Evolutionary conservation across 2,797 vertebrate species (phyloP).

Genomic region (Thripadectes ignobilis): DNA sequence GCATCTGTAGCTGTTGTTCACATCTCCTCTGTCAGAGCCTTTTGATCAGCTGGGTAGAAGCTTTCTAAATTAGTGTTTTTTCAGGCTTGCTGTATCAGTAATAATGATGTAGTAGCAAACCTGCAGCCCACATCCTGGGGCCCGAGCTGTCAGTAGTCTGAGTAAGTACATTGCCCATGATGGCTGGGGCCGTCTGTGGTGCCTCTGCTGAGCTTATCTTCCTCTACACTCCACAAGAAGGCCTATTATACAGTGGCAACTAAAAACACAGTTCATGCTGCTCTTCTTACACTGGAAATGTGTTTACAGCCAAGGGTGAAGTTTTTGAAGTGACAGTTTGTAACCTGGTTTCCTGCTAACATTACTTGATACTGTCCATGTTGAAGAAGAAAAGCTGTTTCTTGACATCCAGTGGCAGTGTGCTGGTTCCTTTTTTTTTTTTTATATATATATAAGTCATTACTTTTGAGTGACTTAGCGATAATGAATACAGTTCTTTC

Average conservation of each 20-base stretch:
- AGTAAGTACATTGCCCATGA: rapidly evolving
- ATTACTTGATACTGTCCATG: neutral
- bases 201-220: neutral
- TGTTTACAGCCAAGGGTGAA: neutral
- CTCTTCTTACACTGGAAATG: neutral
- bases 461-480: neutral
- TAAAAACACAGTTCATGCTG: neutral
- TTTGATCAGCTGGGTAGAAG: neutral
- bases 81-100: neutral
- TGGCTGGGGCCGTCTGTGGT: neutral
- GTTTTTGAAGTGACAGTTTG: neutral
- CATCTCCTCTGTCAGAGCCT: neutral
- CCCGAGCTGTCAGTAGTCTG: neutral
- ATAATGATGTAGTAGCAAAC: neutral
- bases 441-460: neutral
- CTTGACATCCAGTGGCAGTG: neutral
- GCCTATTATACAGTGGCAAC: neutral
- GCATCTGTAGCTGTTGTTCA: neutral
- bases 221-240: neutral
- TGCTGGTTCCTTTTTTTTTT: neutral
- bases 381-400: neutral
- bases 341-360: neutral
- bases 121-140: neutral
- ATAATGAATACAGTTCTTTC: neutral
- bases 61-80: neutral